Conservation (phyloP, 92 coral and sea anemone genomes). For the Phenganax stokvisi region DNA sequence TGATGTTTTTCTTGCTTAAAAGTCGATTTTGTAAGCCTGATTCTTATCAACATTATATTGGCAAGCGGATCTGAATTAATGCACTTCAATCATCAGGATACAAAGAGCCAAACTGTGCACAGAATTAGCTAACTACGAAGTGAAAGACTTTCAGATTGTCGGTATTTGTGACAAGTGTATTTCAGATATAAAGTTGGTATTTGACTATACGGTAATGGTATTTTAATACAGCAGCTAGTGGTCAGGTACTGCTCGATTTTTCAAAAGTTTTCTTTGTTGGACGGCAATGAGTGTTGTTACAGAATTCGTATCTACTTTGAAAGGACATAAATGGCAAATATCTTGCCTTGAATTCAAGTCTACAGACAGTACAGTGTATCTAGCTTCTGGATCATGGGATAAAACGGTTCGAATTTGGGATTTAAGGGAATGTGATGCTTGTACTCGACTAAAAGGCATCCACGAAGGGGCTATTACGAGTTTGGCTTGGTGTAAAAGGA, state of each 20-base stretch:
- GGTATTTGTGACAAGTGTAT: neutral
- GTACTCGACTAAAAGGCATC: constrained; percentile 50
- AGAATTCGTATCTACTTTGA: constrained; percentile 67
- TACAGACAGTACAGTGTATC: constrained; percentile 56
- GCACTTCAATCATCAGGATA: neutral
- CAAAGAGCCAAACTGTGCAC: neutral
- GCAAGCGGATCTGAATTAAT: neutral
- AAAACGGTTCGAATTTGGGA: constrained; percentile 86
- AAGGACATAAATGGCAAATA: constrained; percentile 97
- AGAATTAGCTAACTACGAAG: neutral
- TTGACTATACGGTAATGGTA: neutral
- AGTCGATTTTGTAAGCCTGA: neutral
- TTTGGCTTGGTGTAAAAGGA: constrained; percentile 60
- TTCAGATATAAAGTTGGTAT: neutral
- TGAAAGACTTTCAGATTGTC: neutral
- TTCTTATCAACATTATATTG: constrained; percentile 10
- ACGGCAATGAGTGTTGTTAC: constrained; percentile 72
- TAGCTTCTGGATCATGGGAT: constrained; percentile 95
- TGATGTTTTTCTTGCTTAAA: neutral
- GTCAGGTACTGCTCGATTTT: neutral
- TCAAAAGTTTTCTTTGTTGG: neutral
- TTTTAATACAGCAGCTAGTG: neutral
- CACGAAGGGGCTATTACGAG: constrained; percentile 81
- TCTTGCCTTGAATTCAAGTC: constrained; percentile 86
- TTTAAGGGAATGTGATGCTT: constrained; percentile 72